These are phyloP conservation scores for Pollenia angustigena DNA, from an alignment of 2,888 invertebrate genomes.

Conservation along the genomic window DNA sequence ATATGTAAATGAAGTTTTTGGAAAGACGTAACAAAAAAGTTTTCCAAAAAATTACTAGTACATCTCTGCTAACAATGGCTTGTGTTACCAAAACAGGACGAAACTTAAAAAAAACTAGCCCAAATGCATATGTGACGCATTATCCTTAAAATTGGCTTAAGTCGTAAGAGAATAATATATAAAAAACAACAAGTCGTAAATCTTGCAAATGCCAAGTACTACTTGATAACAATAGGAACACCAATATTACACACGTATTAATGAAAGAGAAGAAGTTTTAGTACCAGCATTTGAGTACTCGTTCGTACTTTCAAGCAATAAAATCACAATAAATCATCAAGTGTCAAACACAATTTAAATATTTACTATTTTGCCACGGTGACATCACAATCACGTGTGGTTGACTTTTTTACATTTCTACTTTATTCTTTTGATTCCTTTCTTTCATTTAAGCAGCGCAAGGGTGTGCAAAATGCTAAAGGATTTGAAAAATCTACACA, in stretches of 20 bases:
- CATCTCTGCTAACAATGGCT: conserved; percentile 32
- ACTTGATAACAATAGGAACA: conserved; percentile 60
- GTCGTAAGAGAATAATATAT: conserved; percentile 18
- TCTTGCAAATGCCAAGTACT: conserved; percentile 68
- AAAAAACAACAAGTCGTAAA: conserved; percentile 66
- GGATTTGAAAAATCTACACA: conserved; percentile 53
- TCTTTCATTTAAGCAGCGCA: background rate
- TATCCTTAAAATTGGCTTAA: conserved; percentile 70
- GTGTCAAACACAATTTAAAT: conserved; percentile 76
- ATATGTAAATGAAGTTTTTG: conserved; percentile 59
- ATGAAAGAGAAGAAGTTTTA: conserved; percentile 7
- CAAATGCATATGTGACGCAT: conserved; percentile 70
- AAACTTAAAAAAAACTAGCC: conserved; percentile 3
- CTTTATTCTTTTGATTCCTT: background rate
- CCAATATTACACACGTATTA: conserved; percentile 50
- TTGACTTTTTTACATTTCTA: conserved; percentile 42
- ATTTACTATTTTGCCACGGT: conserved; percentile 74
- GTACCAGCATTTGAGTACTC: conserved; percentile 29
- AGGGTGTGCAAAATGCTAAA: conserved; percentile 7
- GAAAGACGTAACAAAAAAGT: conserved; percentile 30
- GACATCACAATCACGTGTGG: conserved; percentile 71
- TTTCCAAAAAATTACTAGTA: conserved; percentile 24
- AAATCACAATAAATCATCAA: conserved; percentile 75
- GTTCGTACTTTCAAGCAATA: conserved; percentile 28
- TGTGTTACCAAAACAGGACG: conserved; percentile 8